Percentiles rank a stretch among this genome's conserved stretches.
phyloP scores from a whole-genome alignment of 92 coral and sea anemone species.

The Paragorgia papillata region DNA sequence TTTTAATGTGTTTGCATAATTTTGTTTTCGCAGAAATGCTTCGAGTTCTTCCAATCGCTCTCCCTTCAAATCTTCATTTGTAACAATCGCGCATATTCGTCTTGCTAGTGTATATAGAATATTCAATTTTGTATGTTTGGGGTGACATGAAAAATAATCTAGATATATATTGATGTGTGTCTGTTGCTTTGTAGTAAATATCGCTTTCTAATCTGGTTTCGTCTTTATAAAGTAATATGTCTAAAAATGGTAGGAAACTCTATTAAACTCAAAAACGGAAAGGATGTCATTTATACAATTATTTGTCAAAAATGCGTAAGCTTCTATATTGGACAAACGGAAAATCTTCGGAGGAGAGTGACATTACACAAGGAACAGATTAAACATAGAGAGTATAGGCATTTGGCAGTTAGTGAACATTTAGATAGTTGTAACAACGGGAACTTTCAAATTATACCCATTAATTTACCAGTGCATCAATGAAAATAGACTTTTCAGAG shows the following conservation, averaged over 20 bases:
- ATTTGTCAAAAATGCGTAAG: background rate
- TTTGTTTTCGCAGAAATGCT: background rate
- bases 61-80: background rate
- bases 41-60: conserved; percentile 8
- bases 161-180: conserved; percentile 16
- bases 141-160: background rate
- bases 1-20: conserved; percentile 7
- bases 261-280: conserved; percentile 1
- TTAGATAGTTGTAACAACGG: background rate
- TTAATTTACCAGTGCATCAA: conserved; percentile 10
- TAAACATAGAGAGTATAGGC: conserved; percentile 7
- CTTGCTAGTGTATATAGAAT: conserved; percentile 14
- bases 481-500: background rate
- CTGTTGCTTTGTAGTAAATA: conserved; percentile 22
- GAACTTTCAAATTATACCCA: background rate
- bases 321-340: conserved; percentile 13
- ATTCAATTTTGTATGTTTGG: conserved; percentile 8
- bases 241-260: conserved; percentile 15
- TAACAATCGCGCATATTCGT: conserved; percentile 10
- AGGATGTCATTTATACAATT: background rate
- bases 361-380: conserved; percentile 28
- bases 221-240: background rate
- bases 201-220: background rate
- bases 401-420: conserved; percentile 16
- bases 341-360: conserved; percentile 11